A percentile compares a stretch with the other conserved stretches of the same genome.
Evolutionary conservation across 1,140 invertebrate genomes (phyloP).

Genomic region (Lethrus apterus): DNA sequence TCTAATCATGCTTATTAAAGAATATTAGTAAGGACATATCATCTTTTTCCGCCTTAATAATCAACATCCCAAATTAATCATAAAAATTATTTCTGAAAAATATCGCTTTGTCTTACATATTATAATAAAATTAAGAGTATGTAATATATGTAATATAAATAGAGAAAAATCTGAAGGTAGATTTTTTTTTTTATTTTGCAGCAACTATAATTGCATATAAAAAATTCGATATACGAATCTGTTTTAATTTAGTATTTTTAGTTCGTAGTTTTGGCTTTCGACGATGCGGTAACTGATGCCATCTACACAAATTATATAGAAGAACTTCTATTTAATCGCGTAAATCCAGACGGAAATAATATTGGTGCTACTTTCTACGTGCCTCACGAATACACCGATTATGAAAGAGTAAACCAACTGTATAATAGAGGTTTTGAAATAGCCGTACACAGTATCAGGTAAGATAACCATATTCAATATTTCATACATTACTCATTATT

Average conservation of each 20-base stretch:
- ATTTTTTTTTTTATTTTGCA: not conserved
- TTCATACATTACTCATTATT: not conserved
- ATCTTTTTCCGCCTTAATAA: too few species aligned
- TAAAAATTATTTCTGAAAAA: constrained; percentile 2
- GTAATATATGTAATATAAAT: not conserved
- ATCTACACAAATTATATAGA: constrained; percentile 55
- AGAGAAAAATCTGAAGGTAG: not conserved
- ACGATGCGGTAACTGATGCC: constrained; percentile 58
- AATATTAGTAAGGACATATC: not conserved
- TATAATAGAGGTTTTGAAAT: constrained; percentile 62
- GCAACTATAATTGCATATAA: not conserved
- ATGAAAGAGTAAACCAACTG: constrained; percentile 53
- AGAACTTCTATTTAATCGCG: constrained; percentile 49
- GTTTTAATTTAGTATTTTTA: constrained; percentile 32
- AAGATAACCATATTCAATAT: not conserved
- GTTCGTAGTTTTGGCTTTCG: constrained; percentile 60
- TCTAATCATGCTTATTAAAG: too few species aligned
- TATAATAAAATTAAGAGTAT: not conserved
- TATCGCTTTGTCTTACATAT: constrained; percentile 4
- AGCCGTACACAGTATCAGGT: constrained; percentile 55
- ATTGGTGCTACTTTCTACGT: constrained; percentile 59
- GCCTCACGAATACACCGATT: constrained; percentile 64
- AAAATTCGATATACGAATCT: not conserved
- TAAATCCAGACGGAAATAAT: constrained; percentile 57
- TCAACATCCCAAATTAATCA: not conserved